These are phyloP conservation scores for Drosophila melanosoma DNA, from an alignment of 2,888 invertebrate species.

Conservation along the genomic window DNA sequence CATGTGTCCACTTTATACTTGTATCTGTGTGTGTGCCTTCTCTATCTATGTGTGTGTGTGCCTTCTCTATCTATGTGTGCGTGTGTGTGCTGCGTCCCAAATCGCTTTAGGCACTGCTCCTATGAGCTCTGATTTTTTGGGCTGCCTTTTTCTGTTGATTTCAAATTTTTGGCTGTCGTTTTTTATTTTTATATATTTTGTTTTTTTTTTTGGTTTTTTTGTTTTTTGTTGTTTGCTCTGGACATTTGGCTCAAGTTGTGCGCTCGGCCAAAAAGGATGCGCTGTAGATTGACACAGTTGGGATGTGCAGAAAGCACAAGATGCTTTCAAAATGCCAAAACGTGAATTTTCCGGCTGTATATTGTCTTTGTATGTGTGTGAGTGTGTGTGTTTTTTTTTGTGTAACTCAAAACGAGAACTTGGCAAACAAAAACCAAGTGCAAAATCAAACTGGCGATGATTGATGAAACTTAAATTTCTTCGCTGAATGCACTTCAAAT, in stretches of 20 bases:
- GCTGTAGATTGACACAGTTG: slow-evolving; percentile 54
- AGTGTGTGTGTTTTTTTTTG: no score
- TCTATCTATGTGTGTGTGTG: slow-evolving; percentile 16
- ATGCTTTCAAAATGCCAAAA: slow-evolving; percentile 1
- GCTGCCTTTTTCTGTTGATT: slow-evolving; percentile 14
- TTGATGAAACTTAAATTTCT: neutral
- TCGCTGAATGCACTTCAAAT: neutral
- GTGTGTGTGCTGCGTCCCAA: slow-evolving; percentile 44
- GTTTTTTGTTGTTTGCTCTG: slow-evolving; percentile 50
- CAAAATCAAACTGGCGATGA: neutral
- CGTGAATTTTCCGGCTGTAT: slow-evolving; percentile 20
- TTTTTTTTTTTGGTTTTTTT: slow-evolving; percentile 11
- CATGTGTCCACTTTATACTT: slow-evolving; percentile 29
- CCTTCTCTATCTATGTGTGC: neutral
- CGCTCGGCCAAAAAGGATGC: slow-evolving; percentile 37
- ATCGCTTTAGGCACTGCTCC: slow-evolving; percentile 50
- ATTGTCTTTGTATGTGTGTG: neutral
- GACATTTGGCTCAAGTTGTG: slow-evolving; percentile 44
- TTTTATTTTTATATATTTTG: neutral
- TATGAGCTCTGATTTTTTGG: slow-evolving; percentile 56
- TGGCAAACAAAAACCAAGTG: slow-evolving; percentile 8
- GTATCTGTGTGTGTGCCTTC: slow-evolving; percentile 30
- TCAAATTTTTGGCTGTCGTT: neutral
- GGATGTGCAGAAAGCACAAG: neutral
- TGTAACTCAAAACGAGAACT: slow-evolving; percentile 16